phyloP scores from a whole-genome alignment of 1,140 invertebrate species.

The Drusus annulatus region DNA sequence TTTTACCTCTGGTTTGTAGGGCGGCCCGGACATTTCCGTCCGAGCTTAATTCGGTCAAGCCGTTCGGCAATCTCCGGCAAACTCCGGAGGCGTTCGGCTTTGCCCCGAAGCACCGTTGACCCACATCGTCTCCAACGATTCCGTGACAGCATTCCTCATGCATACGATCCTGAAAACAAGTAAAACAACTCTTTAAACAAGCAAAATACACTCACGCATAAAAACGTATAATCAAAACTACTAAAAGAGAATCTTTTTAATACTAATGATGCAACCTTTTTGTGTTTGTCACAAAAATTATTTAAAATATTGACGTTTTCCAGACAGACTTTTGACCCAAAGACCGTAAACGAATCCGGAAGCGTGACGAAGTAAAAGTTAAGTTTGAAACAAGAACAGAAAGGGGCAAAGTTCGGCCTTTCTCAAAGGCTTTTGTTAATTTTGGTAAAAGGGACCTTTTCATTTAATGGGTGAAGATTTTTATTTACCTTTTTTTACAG shows the following conservation, averaged over 20 bases:
- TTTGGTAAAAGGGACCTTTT: no score
- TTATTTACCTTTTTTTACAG: no score
- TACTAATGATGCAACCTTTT: not conserved
- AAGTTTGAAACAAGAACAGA: not conserved
- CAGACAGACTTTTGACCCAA: slow-evolving; percentile 1
- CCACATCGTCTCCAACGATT: slow-evolving; percentile 36
- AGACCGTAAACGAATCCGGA: not conserved
- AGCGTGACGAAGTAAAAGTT: slow-evolving; percentile 13
- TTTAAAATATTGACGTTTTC: not conserved
- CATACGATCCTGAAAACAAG: not conserved
- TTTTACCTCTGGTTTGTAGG: slow-evolving; percentile 15
- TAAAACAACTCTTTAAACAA: not conserved
- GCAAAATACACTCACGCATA: not conserved
- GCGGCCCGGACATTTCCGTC: slow-evolving; percentile 28
- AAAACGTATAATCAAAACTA: not conserved
- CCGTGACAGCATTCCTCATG: slow-evolving; percentile 15
- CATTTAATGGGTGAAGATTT: no score
- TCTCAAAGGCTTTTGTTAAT: no score
- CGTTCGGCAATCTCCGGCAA: slow-evolving; percentile 15
- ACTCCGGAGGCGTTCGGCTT: slow-evolving; percentile 6
- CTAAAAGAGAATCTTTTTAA: not conserved
- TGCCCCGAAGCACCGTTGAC: slow-evolving; percentile 40
- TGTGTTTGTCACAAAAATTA: not conserved
- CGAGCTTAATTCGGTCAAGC: slow-evolving; percentile 43
- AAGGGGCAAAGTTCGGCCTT: not conserved